These are phyloP conservation scores for Ciconia stormi DNA, from an alignment of 2,113 vertebrate species.

Conservation along the genomic window DNA sequence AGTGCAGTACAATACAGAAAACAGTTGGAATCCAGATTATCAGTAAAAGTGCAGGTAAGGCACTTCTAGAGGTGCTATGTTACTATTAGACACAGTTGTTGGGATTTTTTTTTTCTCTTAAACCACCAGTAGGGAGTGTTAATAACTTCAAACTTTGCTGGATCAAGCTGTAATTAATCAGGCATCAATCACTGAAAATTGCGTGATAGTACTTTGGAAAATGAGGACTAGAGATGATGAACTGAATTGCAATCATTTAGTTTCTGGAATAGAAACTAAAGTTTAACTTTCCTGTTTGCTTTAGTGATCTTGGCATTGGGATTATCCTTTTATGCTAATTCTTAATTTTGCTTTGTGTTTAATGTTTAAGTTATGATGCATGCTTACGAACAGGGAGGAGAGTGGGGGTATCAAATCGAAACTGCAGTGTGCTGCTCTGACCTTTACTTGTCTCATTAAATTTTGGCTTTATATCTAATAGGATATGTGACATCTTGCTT, in stretches of 20 bases:
- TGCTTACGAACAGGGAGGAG: neutral
- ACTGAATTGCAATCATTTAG: neutral
- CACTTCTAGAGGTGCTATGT: neutral
- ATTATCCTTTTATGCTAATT: neutral
- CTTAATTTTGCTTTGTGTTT: neutral
- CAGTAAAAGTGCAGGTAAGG: neutral
- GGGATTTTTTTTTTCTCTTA: neutral
- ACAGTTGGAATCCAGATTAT: neutral
- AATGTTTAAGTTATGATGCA: neutral
- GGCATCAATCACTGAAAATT: neutral
- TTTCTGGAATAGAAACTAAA: neutral
- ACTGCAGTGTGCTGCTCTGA: slow-evolving; percentile 35
- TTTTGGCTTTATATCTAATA: slow-evolving; percentile 48
- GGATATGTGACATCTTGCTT: slow-evolving; percentile 61
- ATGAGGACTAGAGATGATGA: neutral
- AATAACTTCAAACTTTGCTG: neutral
- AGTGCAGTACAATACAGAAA: neutral
- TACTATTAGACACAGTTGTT: neutral
- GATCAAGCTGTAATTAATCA: neutral
- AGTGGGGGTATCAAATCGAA: neutral
- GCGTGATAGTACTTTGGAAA: neutral
- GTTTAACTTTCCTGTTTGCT: neutral
- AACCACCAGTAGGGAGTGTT: neutral
- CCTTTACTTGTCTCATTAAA: slow-evolving; percentile 67
- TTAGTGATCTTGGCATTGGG: neutral